Evolutionary conservation across 2,888 invertebrate genomes (phyloP).

Genomic region (Drosophila mimetica): DNA sequence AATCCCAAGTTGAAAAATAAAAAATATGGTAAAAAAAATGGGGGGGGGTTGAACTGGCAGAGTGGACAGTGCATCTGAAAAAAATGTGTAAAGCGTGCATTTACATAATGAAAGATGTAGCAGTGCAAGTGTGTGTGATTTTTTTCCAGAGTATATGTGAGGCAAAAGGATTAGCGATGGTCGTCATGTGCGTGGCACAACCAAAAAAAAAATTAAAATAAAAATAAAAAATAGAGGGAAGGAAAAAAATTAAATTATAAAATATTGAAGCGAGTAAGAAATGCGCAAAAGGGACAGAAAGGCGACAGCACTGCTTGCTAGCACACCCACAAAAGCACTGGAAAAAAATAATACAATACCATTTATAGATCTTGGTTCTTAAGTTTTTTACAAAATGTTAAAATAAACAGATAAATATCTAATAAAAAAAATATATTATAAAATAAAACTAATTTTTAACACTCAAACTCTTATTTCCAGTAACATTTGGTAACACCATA

Average conservation of each 20-base stretch:
- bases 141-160: slow-evolving; percentile 28
- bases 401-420: too few species aligned
- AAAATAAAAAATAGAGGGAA: slow-evolving; percentile 4
- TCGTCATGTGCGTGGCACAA: slow-evolving; percentile 67
- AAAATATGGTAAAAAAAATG: slow-evolving; percentile 20
- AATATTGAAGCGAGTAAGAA: slow-evolving; percentile 78
- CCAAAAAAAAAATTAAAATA: slow-evolving; percentile 18
- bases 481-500: too few species aligned
- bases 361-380: too few species aligned
- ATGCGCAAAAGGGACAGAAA: slow-evolving; percentile 39
- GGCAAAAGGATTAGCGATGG: slow-evolving; percentile 66
- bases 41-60: slow-evolving; percentile 25
- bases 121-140: slow-evolving; percentile 57
- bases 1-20: slow-evolving; percentile 58
- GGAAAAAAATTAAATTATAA: slow-evolving; percentile 74
- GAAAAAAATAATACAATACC: not conserved
- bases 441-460: too few species aligned
- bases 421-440: too few species aligned
- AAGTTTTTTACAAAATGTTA: too few species aligned
- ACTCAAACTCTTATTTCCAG: too few species aligned
- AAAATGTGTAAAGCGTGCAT: slow-evolving; percentile 80
- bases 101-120: slow-evolving; percentile 83
- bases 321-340: not conserved
- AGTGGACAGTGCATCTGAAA: slow-evolving; percentile 48
- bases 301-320: slow-evolving; percentile 1